Evolutionary conservation across 2,113 vertebrate species (phyloP).

Genomic region (Lophius piscatorius): DNA sequence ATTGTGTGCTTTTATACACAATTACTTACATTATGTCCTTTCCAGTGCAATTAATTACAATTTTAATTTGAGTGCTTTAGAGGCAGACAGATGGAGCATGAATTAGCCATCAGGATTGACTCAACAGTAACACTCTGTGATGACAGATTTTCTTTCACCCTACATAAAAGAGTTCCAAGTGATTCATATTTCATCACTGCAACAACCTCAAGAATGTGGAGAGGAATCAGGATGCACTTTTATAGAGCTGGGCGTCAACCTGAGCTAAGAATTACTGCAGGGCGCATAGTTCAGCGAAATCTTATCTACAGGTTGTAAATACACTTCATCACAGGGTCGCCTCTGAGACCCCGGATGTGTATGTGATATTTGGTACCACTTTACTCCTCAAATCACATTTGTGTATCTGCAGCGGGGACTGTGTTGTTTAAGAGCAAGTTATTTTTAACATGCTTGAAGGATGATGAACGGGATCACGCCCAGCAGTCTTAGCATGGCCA

Average conservation of each 20-base stretch:
- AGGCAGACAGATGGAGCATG: slow-evolving; percentile 51
- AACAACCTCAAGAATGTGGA: slow-evolving; percentile 32
- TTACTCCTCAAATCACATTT: slow-evolving; percentile 6
- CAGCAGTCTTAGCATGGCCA: slow-evolving; percentile 37
- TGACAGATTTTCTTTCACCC: slow-evolving; percentile 40
- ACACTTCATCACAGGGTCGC: slow-evolving; percentile 5
- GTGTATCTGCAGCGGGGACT: slow-evolving; percentile 20
- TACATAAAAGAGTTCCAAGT: slow-evolving; percentile 21
- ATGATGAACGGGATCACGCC: slow-evolving; percentile 51
- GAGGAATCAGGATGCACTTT: slow-evolving; percentile 30
- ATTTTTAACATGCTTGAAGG: slow-evolving; percentile 24
- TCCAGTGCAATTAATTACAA: slow-evolving; percentile 18
- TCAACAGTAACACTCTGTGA: slow-evolving; percentile 27
- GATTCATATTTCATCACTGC: slow-evolving; percentile 54
- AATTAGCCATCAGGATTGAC: slow-evolving; percentile 50
- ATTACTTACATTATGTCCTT: neutral
- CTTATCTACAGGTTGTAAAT: slow-evolving; percentile 65
- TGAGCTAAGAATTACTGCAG: slow-evolving; percentile 22
- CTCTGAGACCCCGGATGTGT: neutral
- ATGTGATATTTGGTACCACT: neutral
- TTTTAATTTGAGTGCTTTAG: slow-evolving; percentile 28
- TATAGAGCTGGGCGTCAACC: slow-evolving; percentile 1
- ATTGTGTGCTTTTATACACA: slow-evolving; percentile 3
- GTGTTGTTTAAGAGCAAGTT: slow-evolving; percentile 34
- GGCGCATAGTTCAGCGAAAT: slow-evolving; percentile 35